Conservation (phyloP, 2,888 invertebrate genomes). For the Drymonia ruficornis region DNA sequence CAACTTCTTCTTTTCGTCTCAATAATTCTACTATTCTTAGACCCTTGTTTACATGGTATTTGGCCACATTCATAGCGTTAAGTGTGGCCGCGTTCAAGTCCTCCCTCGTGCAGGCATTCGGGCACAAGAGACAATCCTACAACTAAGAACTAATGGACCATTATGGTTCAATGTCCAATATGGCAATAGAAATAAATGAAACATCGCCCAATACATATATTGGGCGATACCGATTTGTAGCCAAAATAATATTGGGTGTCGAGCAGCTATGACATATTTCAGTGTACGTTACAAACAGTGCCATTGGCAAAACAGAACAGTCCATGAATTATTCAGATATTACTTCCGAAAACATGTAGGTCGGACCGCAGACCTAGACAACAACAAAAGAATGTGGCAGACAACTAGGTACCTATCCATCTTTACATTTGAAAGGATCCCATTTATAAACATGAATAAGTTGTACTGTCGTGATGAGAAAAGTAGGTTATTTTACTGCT, state of each 20-base stretch:
- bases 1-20: no score
- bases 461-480: not conserved
- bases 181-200: no score
- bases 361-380: constrained; percentile 11
- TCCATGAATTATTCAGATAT: constrained; percentile 27
- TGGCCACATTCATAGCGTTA: no score
- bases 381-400: not conserved
- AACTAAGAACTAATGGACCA: no score
- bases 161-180: no score
- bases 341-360: constrained; percentile 10
- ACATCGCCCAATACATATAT: no score
- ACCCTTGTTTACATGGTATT: no score
- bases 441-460: constrained; percentile 3
- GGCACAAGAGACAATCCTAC: no score
- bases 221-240: not conserved
- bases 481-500: not conserved
- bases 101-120: no score
- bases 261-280: constrained; percentile 6
- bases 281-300: constrained; percentile 7
- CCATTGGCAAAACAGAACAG: constrained; percentile 9
- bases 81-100: no score
- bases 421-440: constrained; percentile 1
- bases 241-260: constrained; percentile 4
- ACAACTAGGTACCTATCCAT: not conserved
- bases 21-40: no score